phyloP scores from a whole-genome alignment of 2,797 vertebrate genomes.

The Smutsia gigantea region DNA sequence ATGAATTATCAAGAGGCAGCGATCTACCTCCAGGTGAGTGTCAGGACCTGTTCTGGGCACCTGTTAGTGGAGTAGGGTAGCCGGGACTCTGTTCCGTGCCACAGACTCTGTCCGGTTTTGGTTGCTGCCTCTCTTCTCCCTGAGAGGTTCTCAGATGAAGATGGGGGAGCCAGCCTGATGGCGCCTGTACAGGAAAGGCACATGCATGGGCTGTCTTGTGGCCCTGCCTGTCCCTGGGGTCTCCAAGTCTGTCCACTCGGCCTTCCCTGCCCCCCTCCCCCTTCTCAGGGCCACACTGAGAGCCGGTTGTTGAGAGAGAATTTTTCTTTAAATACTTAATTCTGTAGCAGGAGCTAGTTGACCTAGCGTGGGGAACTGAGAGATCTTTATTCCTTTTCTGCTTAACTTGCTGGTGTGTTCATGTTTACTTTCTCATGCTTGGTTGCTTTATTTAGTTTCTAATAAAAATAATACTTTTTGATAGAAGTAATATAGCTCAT shows the following conservation, averaged over 20 bases:
- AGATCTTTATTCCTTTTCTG: neutral
- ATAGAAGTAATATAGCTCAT: neutral
- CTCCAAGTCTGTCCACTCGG: too few relatives aligned
- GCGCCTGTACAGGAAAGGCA: fast-evolving
- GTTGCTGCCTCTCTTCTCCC: fast-evolving
- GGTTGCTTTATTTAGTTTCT: neutral
- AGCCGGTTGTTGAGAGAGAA: fast-evolving
- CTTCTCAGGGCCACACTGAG: neutral
- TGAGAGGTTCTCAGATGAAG: neutral
- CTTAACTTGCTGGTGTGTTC: neutral
- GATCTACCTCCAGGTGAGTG: constrained; percentile 97
- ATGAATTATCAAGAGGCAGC: constrained; percentile 99
- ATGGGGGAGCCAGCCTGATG: neutral
- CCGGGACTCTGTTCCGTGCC: neutral
- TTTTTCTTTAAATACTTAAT: neutral
- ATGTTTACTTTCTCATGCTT: neutral
- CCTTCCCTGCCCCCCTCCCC: neutral
- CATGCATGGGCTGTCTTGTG: neutral
- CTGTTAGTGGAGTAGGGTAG: fast-evolving
- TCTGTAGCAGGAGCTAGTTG: fast-evolving
- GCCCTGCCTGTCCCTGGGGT: neutral
- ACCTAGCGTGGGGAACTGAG: neutral
- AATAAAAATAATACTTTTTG: neutral
- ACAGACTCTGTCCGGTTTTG: neutral
- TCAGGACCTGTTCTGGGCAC: neutral